Evolutionary conservation across 2,797 vertebrate genomes (phyloP).

Genomic region (Notolepis coatsorum): DNA sequence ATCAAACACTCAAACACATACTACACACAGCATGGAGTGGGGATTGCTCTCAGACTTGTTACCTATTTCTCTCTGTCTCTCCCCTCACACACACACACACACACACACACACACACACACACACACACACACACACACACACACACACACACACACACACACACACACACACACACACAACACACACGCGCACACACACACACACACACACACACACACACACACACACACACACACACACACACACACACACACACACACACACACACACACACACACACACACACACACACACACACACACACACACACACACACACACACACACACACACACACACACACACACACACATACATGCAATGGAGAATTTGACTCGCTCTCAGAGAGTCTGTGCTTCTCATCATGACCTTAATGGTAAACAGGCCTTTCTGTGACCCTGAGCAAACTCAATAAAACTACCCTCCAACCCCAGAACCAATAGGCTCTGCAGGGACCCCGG

Average conservation of each 20-base stretch:
- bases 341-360: conserved; percentile 31
- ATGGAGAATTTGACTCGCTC: conserved; percentile 62
- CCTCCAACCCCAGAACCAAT: conserved; percentile 68
- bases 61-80: no score
- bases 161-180: background rate
- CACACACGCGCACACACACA: background rate
- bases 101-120: no score
- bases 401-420: conserved; percentile 76
- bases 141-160: background rate
- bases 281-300: conserved; percentile 38
- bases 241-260: background rate
- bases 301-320: conserved; percentile 6
- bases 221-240: background rate
- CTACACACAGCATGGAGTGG: no score
- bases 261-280: conserved; percentile 12
- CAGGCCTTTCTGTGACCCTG: conserved; percentile 68
- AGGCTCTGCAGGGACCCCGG: conserved; percentile 45
- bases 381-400: conserved; percentile 63
- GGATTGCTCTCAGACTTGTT: no score
- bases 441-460: conserved; percentile 82
- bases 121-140: conserved; percentile 21
- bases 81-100: no score
- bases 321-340: conserved; percentile 25
- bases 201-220: background rate
- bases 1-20: no score